These are phyloP conservation scores for Oopsacas minuta DNA, from an alignment of 37 sponge, comb jelly and placozoan species.

Conservation along the genomic window DNA sequence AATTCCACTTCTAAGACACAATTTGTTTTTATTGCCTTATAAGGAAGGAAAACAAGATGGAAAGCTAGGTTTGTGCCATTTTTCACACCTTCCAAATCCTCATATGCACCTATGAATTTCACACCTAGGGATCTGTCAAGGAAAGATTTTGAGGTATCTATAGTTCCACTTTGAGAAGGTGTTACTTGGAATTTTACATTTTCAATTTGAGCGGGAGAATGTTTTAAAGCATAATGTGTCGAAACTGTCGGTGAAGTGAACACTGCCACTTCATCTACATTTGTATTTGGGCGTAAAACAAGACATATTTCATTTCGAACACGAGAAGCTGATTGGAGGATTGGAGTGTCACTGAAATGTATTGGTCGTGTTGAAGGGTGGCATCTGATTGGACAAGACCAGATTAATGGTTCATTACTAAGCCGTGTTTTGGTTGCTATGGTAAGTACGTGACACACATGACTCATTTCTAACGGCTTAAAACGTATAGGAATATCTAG, in stretches of 20 bases:
- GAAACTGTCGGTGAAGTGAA: background rate
- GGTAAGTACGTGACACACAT: background rate
- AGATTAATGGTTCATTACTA: background rate
- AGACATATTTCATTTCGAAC: background rate
- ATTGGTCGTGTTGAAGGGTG: background rate
- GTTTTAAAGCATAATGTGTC: background rate
- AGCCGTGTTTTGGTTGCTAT: background rate
- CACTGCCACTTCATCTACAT: background rate
- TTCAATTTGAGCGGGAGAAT: background rate
- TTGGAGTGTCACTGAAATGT: background rate
- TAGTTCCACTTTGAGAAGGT: background rate
- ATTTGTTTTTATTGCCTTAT: background rate
- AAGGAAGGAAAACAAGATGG: background rate
- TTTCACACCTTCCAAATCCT: background rate
- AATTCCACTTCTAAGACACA: background rate
- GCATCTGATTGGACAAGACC: background rate
- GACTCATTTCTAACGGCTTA: background rate
- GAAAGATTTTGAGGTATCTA: background rate
- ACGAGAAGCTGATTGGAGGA: conserved; percentile 9
- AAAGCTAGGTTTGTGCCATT: background rate
- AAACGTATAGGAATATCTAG: conserved; percentile 13
- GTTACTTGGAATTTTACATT: background rate
- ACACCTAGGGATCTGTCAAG: background rate
- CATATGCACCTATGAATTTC: conserved; percentile 5
- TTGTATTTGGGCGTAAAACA: background rate